phyloP scores from a whole-genome alignment of 2,888 invertebrate genomes.

The Strigamia maritima region DNA sequence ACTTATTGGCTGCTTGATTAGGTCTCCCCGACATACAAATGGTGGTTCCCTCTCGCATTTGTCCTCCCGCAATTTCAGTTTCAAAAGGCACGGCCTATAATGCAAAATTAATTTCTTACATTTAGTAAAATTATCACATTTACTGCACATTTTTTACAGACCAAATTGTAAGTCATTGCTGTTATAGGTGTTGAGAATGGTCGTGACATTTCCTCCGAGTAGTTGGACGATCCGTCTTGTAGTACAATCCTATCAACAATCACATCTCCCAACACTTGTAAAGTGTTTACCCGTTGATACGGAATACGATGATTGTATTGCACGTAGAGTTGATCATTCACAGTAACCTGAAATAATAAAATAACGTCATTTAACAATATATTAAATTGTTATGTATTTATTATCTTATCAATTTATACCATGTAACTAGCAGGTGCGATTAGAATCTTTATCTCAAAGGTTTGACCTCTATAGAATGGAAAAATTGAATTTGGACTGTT shows the following conservation, averaged over 20 bases:
- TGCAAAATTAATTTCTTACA: too few relatives aligned
- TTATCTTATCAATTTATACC: constrained; percentile 40
- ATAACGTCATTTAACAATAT: constrained; percentile 35
- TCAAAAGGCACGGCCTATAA: constrained; percentile 42
- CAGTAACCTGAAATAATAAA: constrained; percentile 62
- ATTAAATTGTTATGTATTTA: neutral
- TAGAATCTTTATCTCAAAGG: constrained; percentile 61
- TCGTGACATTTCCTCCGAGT: neutral
- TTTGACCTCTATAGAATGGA: constrained; percentile 56
- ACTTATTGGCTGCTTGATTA: constrained; percentile 40
- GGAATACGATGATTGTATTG: constrained; percentile 66
- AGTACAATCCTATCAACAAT: constrained; percentile 27
- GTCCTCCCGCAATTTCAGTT: constrained; percentile 41
- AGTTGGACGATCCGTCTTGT: neutral
- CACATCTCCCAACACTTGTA: constrained; percentile 65
- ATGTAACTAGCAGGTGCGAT: constrained; percentile 56
- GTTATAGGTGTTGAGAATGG: neutral
- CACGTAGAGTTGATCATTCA: constrained; percentile 72
- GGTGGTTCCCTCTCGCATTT: constrained; percentile 42
- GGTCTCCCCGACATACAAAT: constrained; percentile 45
- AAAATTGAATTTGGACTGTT: constrained; percentile 51
- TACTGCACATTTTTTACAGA: neutral
- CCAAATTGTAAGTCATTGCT: neutral
- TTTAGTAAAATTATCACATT: neutral
- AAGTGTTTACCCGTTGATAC: constrained; percentile 57